Percentiles rank a stretch among this genome's conserved stretches.
These are phyloP conservation scores for Gandaritis pyraliata DNA, from an alignment of 2,888 invertebrate genomes.

Conservation along the genomic window DNA sequence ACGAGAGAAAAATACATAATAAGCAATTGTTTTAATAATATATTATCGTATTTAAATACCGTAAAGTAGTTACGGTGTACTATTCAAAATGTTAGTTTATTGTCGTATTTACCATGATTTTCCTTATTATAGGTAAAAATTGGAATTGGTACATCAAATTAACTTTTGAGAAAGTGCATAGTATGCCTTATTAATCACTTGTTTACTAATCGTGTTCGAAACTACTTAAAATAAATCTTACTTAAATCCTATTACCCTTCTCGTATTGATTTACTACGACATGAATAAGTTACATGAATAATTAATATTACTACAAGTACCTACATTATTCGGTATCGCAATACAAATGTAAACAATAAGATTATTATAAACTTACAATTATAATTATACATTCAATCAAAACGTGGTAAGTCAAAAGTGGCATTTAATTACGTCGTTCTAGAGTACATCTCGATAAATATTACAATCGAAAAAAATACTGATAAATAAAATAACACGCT, in stretches of 20 bases:
- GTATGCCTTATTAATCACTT: too few relatives aligned
- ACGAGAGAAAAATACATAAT: conserved; percentile 20
- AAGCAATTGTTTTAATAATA: conserved; percentile 8
- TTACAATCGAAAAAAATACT: conserved; percentile 6
- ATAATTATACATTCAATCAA: conserved; percentile 27
- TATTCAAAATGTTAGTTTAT: too few relatives aligned
- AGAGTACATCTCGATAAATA: conserved; percentile 2
- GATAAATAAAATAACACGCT: background rate
- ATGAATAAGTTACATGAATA: too few relatives aligned
- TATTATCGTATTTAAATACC: conserved; percentile 11
- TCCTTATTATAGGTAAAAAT: too few relatives aligned
- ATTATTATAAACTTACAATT: conserved; percentile 20
- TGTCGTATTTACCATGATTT: too few relatives aligned
- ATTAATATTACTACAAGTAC: conserved; percentile 16
- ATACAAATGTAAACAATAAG: conserved; percentile 34
- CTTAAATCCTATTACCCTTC: too few relatives aligned
- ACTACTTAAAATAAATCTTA: too few relatives aligned
- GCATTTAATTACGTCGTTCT: conserved; percentile 8
- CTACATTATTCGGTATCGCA: conserved; percentile 15
- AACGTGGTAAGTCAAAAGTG: conserved; percentile 27
- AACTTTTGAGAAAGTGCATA: too few relatives aligned
- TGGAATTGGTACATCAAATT: too few relatives aligned
- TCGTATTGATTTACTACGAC: too few relatives aligned
- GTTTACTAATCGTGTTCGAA: too few relatives aligned
- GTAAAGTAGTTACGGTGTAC: background rate